Base-by-base conservation (phyloP, 1,140 invertebrate genomes). In the Drosophila navojoa region DNA sequence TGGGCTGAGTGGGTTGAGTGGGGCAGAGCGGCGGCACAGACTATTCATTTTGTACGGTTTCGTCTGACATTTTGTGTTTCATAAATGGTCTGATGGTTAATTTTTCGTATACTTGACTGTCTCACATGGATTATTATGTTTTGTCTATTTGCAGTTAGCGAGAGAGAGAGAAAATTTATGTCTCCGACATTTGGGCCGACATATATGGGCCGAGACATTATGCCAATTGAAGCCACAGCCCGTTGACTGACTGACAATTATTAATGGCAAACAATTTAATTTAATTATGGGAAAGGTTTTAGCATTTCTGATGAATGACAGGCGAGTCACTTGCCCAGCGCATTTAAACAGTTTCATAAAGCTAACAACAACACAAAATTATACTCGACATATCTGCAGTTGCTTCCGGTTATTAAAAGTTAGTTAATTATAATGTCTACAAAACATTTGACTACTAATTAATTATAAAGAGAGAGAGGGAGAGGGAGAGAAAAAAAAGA, bases 1-100 rank as follows among this genome's bases (percentile, higher is more conserved):
- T 38, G 44, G 3, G 6, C 4, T 9, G 25, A 16, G 27, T 15
- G 44, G 3, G 6, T 6, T 9, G 25, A 16, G 27, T 15, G 47
- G 47, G 10, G 11, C 4, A n/a, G 9, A n/a, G 15, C 7, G 11
- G 6, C 19, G 40, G 38, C 40, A 63, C 63, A 67, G 62, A 47
- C 53, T 57, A 77, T 71, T 63, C 58, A 59, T 53, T 66, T 68
- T 82, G 86, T 86, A 74, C 42, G 81, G 81, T 76, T 86, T 86
- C 81, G 70, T 79, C 70, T 76, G 71, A 76, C 78, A 66, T 81
- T 81, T 81, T 71, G 66, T 78, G 68, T 87, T 82, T 86, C 81
- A 87, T 82, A 86, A 86, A 86, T 86, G 81, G 81, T 59, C 61
- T 79, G 82, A 87, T 86, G 81, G 81, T 81, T 85, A 81, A 86